Base-by-base conservation (phyloP, 2,888 invertebrate species). In the Timema podura region DNA sequence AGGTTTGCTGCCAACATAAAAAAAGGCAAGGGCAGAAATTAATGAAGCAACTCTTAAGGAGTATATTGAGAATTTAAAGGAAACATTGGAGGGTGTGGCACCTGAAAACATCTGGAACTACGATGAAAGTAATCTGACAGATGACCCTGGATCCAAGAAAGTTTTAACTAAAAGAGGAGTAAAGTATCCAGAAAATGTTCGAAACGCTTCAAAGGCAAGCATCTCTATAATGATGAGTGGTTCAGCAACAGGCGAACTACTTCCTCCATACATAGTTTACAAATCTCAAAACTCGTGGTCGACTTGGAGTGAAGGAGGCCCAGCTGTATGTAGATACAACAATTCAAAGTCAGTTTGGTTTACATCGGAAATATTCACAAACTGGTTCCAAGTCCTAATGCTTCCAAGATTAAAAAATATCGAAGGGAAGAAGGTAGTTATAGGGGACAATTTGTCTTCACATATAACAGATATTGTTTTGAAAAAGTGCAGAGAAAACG, bases 51-150 rank as follows among this genome's bases (percentile, higher is more conserved):
- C 44, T 44, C 15, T 59, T 11, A 59, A 16, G 6, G 44, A 59
- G 8, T 59, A 16, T 6, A 11, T 59, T 44, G 59, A 6, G 6
- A 59, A 59, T 5, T 15, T 59, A 44, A 59, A 59, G 45, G 61
- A 16, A 61, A 30, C 30, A 11, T 59, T 59, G 44, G 16, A 61
- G 44, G 44, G 61, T 7, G 61, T 61, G 45, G 5, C 61, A 44
- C 16, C 61, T 44, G 61, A 61, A 61, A 61, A 61, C 11, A 13
- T 61, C 30, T 61, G 16, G 61, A 16, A 61, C 61, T 61, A 61
- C 16, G 61, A 61, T 61, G 30, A 61, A 13, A 61, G 16, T 16
- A 61, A 61, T 45, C 61, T 61, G 11, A 16, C 61, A 30, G 44
- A 61, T 16, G 61, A 61, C 30, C 15, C 16, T 8, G 61, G 61